Percentiles rank a stretch among this genome's conserved stretches.
Evolutionary conservation across 2,113 vertebrate species (phyloP).

Genomic region (Apus apus): DNA sequence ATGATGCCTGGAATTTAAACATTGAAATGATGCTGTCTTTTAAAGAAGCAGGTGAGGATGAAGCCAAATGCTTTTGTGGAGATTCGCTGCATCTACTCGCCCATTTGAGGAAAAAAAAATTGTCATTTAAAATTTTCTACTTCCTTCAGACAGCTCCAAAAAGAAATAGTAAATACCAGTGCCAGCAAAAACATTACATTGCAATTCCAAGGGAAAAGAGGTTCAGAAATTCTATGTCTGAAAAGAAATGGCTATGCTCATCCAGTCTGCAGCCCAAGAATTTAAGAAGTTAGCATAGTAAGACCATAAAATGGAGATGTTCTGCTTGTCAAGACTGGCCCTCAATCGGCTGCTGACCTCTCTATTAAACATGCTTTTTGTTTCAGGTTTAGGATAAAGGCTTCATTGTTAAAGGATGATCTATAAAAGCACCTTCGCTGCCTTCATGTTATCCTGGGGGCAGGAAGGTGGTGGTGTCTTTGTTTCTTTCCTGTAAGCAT

Average conservation of each 20-base stretch:
- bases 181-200: neutral
- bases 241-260: neutral
- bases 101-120: neutral
- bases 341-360: neutral
- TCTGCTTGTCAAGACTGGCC: neutral
- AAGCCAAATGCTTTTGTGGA: neutral
- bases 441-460: neutral
- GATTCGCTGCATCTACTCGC: neutral
- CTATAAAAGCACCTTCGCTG: neutral
- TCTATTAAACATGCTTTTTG: neutral
- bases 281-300: neutral
- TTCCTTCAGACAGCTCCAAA: neutral
- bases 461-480: neutral
- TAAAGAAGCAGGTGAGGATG: neutral
- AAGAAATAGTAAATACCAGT: neutral
- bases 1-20: neutral
- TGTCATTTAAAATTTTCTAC: neutral
- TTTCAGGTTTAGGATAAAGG: neutral
- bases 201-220: neutral
- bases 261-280: neutral
- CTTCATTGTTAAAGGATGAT: neutral
- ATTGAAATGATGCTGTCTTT: neutral
- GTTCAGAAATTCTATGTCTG: neutral
- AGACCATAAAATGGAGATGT: neutral
- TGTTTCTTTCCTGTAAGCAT: neutral